Evolutionary conservation across 1,140 invertebrate species (phyloP).

Genomic region (Galleria mellonella): DNA sequence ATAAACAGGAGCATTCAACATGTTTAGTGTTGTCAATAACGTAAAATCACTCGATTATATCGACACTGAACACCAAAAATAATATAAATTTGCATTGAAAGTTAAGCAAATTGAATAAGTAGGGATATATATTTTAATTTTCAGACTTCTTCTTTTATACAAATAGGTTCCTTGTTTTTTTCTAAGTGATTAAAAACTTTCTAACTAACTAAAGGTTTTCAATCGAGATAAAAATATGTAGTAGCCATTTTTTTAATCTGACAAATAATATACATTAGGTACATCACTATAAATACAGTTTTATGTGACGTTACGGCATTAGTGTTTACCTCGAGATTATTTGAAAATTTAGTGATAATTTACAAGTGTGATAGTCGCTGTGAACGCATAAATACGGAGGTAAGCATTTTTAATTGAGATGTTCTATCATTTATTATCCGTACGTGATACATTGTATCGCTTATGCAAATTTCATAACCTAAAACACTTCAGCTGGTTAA

Average conservation of each 20-base stretch:
- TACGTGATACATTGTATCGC: not conserved
- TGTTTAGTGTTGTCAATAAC: constrained; percentile 37
- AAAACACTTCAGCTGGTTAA: constrained; percentile 9
- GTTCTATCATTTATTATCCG: not conserved
- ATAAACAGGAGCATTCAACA: constrained; percentile 53
- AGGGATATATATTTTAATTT: no score
- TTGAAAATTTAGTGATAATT: constrained; percentile 61
- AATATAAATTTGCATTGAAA: not conserved
- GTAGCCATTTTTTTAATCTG: no score
- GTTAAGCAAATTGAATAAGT: no score
- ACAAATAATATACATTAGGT: no score
- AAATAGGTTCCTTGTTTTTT: no score
- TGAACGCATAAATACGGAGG: constrained; percentile 23
- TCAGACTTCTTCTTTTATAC: no score
- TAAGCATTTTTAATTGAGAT: constrained; percentile 21
- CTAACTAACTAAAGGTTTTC: no score
- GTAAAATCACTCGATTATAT: constrained; percentile 9
- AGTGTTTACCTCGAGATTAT: constrained; percentile 57
- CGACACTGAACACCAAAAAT: not conserved
- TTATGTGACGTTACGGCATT: constrained; percentile 45
- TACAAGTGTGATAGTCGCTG: constrained; percentile 51
- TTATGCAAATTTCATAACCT: constrained; percentile 32
- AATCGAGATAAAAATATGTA: no score
- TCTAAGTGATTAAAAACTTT: no score
- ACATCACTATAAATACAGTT: constrained; percentile 1